Evolutionary conservation across 2,797 vertebrate genomes (phyloP).

Genomic region (Gorsachius magnificus): DNA sequence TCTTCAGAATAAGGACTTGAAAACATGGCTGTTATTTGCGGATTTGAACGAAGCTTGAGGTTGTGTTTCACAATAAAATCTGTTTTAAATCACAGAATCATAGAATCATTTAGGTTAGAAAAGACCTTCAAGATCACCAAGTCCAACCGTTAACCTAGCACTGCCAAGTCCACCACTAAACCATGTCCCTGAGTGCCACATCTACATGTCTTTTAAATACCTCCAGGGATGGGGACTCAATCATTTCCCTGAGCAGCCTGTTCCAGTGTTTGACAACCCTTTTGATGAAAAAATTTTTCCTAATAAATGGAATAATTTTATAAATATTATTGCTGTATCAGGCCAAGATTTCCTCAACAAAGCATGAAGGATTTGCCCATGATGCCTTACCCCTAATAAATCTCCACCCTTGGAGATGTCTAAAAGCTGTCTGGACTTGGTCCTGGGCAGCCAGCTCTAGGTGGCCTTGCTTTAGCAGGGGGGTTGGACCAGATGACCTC

Average conservation of each 20-base stretch:
- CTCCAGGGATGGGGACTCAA: too few species aligned
- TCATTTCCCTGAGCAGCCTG: too few species aligned
- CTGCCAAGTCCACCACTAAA: too few species aligned
- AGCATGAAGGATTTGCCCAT: not conserved
- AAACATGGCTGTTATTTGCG: not conserved
- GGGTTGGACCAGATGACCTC: not conserved
- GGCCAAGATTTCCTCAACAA: not conserved
- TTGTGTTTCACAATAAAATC: not conserved
- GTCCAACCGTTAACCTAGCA: too few species aligned
- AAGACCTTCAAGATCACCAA: too few species aligned
- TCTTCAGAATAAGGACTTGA: not conserved
- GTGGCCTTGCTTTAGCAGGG: not conserved
- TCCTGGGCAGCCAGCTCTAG: not conserved
- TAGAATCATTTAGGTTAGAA: too few species aligned
- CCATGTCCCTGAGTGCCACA: too few species aligned
- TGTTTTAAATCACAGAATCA: not conserved
- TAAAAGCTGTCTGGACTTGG: not conserved
- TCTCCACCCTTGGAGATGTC: not conserved
- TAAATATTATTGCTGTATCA: not conserved
- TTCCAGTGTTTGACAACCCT: too few species aligned
- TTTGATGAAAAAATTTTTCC: too few species aligned
- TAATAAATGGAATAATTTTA: not conserved
- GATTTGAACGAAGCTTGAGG: not conserved
- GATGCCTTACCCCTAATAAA: not conserved
- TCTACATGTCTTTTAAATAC: too few species aligned